Percentiles rank a stretch among this genome's conserved stretches.
Evolutionary conservation across 2,888 invertebrate genomes (phyloP).

Genomic region (Leucoma salicis): DNA sequence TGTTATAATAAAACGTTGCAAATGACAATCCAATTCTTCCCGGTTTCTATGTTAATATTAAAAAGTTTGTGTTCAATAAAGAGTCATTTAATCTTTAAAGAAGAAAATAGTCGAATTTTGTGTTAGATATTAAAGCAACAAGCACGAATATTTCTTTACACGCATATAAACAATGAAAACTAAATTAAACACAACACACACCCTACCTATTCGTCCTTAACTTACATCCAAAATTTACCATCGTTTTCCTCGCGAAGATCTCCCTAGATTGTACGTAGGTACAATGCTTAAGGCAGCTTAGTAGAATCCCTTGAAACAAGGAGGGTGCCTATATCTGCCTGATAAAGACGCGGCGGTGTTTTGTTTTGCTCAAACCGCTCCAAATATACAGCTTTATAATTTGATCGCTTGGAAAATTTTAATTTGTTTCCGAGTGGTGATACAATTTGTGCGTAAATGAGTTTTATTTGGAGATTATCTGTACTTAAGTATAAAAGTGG

Average conservation of each 20-base stretch:
- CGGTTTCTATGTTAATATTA: too few species aligned
- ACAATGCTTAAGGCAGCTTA: conserved; percentile 47
- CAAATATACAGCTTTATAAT: conserved; percentile 19
- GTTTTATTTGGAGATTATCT: conserved; percentile 11
- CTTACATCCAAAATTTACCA: conserved; percentile 20
- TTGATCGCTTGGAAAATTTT: conserved; percentile 27
- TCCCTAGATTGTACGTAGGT: conserved; percentile 38
- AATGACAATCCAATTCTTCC: too few species aligned
- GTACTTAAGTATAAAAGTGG: too few species aligned
- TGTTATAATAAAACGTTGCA: too few species aligned
- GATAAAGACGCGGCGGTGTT: conserved; percentile 23
- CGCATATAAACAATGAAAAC: background rate
- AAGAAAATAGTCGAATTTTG: too few species aligned
- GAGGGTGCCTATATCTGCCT: conserved; percentile 23
- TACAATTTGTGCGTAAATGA: conserved; percentile 7
- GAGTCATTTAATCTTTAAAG: too few species aligned
- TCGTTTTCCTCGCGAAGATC: conserved; percentile 26
- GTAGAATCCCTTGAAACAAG: conserved; percentile 27
- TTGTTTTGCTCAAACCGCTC: conserved; percentile 19
- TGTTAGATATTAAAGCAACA: too few species aligned
- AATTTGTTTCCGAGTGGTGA: conserved; percentile 17
- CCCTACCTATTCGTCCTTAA: conserved; percentile 6
- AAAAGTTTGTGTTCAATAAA: too few species aligned
- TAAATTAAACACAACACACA: conserved; percentile 10
- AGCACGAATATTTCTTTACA: background rate